phyloP scores from a whole-genome alignment of 2,113 vertebrate species.

The Trichomycterus rosablanca region DNA sequence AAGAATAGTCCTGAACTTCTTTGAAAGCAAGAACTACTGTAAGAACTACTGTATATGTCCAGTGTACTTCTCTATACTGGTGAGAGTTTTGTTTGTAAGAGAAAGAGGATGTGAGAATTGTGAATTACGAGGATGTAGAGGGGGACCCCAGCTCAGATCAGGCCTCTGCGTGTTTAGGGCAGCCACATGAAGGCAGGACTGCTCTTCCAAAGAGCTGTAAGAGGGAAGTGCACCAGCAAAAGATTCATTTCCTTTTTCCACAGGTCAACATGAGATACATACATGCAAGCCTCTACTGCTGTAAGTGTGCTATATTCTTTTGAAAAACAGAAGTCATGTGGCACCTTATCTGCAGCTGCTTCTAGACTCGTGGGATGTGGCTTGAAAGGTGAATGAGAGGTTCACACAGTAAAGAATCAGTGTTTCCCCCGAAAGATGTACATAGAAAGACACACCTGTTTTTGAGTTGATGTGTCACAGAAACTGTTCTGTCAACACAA shows the following conservation, averaged over 20 bases:
- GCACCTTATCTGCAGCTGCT: background rate
- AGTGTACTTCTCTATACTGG: no score
- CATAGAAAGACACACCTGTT: conserved; percentile 12
- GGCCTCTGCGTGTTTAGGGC: background rate
- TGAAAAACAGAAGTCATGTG: background rate
- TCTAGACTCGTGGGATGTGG: background rate
- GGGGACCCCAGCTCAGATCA: background rate
- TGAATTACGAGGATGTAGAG: conserved; percentile 5
- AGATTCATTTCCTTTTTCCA: conserved; percentile 60
- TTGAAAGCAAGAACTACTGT: no score
- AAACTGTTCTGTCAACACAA: background rate
- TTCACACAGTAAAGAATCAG: background rate
- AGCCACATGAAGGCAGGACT: conserved; percentile 6
- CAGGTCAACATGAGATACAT: conserved; percentile 1
- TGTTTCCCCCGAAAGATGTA: conserved; percentile 18
- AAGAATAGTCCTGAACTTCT: no score
- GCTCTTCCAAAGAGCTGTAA: conserved; percentile 46
- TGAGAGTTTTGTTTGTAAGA: conserved; percentile 16
- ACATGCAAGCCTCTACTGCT: background rate
- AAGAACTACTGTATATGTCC: no score
- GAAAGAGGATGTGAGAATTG: conserved; percentile 34
- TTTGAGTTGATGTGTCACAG: conserved; percentile 1
- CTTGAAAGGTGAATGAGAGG: background rate
- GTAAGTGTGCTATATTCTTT: conserved; percentile 10
- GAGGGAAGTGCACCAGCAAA: conserved; percentile 51